Evolutionary conservation across 2,113 vertebrate genomes (phyloP).

Genomic region (Ranitomeya variabilis): DNA sequence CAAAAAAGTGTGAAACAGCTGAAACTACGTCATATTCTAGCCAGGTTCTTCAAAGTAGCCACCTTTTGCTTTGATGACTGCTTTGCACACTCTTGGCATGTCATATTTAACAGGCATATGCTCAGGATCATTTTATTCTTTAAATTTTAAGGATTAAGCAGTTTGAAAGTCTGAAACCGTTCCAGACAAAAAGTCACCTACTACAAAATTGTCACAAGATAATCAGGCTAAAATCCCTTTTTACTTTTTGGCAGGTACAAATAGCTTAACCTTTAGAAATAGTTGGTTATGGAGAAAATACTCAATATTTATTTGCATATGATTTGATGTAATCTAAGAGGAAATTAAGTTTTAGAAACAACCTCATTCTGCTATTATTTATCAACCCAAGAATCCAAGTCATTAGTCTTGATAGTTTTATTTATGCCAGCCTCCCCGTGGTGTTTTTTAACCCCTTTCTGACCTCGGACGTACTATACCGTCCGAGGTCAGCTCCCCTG

Average conservation of each 20-base stretch:
- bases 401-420: slow-evolving; percentile 33
- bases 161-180: not conserved
- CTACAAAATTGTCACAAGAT: not conserved
- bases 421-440: slow-evolving; percentile 27
- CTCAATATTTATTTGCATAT: slow-evolving; percentile 12
- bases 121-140: not conserved
- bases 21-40: too few species aligned
- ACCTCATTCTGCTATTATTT: slow-evolving; percentile 39
- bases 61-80: too few species aligned
- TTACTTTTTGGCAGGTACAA: slow-evolving; percentile 9
- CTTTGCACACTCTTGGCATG: too few species aligned
- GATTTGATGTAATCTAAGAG: slow-evolving; percentile 2
- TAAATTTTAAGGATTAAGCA: not conserved
- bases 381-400: slow-evolving; percentile 17
- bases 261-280: not conserved
- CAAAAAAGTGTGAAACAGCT: too few species aligned
- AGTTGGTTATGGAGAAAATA: not conserved
- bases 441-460: too few species aligned
- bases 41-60: too few species aligned
- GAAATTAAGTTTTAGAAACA: slow-evolving; percentile 33
- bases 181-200: not conserved
- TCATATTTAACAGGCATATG: not conserved
- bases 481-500: too few species aligned
- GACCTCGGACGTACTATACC: too few species aligned
- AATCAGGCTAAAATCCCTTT: not conserved